Evolutionary conservation across 2,113 vertebrate genomes (phyloP).

Genomic region (Atlantisia rogersi): DNA sequence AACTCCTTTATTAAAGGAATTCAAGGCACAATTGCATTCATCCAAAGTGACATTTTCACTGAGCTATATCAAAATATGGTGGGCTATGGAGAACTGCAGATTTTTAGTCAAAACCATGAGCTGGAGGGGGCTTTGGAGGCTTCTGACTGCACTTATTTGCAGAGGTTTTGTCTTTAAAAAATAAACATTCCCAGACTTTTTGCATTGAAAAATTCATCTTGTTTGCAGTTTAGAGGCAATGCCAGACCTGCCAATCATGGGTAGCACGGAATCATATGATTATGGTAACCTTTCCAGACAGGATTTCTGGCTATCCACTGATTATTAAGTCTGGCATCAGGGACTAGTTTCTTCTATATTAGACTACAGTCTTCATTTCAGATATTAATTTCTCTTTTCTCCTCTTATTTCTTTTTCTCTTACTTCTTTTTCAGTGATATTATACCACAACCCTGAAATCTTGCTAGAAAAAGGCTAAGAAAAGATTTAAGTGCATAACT

Average conservation of each 20-base stretch:
- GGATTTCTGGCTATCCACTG: background rate
- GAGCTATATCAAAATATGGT: background rate
- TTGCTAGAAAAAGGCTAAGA: background rate
- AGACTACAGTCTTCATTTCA: background rate
- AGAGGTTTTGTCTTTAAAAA: background rate
- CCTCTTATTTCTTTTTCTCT: background rate
- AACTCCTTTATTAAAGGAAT: background rate
- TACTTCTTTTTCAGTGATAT: background rate
- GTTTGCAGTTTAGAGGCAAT: background rate
- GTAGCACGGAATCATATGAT: background rate
- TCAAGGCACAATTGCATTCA: background rate
- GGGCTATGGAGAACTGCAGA: background rate
- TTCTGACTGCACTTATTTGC: background rate
- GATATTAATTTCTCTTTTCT: background rate
- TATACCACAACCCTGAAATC: background rate
- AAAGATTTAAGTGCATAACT: background rate
- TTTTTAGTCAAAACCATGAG: background rate
- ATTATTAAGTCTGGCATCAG: background rate
- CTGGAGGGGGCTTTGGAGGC: background rate
- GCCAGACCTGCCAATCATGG: background rate
- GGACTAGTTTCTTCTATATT: background rate
- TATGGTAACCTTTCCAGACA: background rate
- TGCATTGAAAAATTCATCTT: background rate
- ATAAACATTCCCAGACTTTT: background rate
- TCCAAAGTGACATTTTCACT: background rate